Evolutionary conservation across 2,888 invertebrate genomes (phyloP).

Genomic region (Ormia ochracea): DNA sequence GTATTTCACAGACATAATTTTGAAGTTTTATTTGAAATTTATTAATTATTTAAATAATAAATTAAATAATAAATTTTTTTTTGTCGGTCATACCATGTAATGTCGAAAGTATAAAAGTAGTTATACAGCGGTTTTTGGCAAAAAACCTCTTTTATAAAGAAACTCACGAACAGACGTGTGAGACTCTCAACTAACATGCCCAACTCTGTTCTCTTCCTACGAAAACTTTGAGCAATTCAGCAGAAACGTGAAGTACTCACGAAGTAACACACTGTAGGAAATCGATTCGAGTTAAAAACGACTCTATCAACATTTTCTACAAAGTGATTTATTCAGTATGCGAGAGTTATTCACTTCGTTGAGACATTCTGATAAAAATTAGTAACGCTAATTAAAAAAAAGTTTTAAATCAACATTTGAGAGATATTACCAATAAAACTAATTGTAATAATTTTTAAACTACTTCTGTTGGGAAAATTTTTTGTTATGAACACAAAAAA

Average conservation of each 20-base stretch:
- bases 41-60: no score
- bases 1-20: no score
- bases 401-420: neutral
- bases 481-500: constrained; percentile 39
- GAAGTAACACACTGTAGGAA: neutral
- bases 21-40: no score
- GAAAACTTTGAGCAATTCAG: neutral
- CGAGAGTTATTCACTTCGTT: constrained; percentile 38
- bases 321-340: constrained; percentile 38
- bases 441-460: neutral
- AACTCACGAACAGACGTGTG: no score
- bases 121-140: no score
- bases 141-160: no score
- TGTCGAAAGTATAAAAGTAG: no score
- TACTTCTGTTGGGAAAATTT: neutral
- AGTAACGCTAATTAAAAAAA: constrained; percentile 5
- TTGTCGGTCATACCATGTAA: no score
- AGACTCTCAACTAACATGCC: neutral
- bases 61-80: no score
- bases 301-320: constrained; percentile 13
- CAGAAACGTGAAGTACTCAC: neutral
- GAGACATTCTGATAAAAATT: constrained; percentile 14
- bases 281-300: neutral
- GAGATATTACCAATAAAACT: neutral
- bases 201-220: no score